Base-by-base conservation (phyloP, 2,113 vertebrate species). In the Thoracochromis brauschi region DNA sequence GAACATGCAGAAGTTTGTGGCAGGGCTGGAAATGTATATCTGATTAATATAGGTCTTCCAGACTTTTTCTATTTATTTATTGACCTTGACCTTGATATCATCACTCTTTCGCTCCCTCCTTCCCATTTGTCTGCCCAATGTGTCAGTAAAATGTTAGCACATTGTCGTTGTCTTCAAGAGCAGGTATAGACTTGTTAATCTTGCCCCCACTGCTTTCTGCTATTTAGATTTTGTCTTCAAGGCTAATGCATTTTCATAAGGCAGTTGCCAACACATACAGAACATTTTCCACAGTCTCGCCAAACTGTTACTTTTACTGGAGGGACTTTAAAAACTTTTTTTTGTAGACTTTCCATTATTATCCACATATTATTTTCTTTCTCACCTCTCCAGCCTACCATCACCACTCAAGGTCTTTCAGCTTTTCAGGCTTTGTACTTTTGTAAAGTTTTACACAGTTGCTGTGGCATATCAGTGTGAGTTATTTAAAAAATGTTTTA, bases 141-240 rank as follows among this genome's bases (percentile, higher is more conserved):
- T 95, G 95, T 92, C 89, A 96, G 92, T 86, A 79, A 88, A 94
- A 93, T 60, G 93, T 96, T 96, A 68, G 89, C 95, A 95, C 94
- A 6, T 93, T 96, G 95, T 96, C 94, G 81, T 80, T 75, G 91
- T 94, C 90, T 88, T 92, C 86, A 79, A 60, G 71, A 94, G 91
- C 94, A 96, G 94, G 94, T 96, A 96, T 42, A 84, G 89, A 92
- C 92, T 91, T 93, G 93, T 94, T 94, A 92, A 87, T 91, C 60
- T 83, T 84, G 45, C 86, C 89, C 89, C 86, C 58, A 26, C 88
- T 24, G 71, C 87, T 60, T 68, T 91, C 82, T 91, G 90, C 92
- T 94, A 95, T 95, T 95, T 95, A 87, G 87, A 92, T 82, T 89
- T 84, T 92, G 90, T 89, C 95, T 87, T 54, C 83, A 38, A 88